Conservation (phyloP, 2,113 vertebrate species). For the Melanotaenia duboulayi region DNA sequence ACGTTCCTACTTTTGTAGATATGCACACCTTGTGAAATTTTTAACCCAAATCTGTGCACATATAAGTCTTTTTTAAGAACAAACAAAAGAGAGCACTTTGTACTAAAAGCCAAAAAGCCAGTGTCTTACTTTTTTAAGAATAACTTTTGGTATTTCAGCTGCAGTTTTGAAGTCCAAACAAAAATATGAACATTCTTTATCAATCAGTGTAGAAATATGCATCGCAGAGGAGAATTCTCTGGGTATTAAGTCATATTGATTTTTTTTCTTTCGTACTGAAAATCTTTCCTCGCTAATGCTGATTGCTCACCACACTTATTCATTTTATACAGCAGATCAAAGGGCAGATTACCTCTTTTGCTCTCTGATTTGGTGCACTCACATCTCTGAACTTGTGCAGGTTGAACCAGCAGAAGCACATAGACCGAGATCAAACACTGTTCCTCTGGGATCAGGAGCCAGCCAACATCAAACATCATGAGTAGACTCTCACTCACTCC, state of each 20-base stretch:
- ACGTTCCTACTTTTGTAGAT: neutral
- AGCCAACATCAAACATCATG: slow-evolving; percentile 75
- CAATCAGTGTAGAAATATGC: slow-evolving; percentile 31
- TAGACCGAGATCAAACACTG: slow-evolving; percentile 76
- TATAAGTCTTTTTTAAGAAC: neutral
- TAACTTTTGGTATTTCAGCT: slow-evolving; percentile 59
- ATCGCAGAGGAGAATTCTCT: slow-evolving; percentile 35
- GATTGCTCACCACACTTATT: slow-evolving; percentile 46
- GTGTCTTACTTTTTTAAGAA: slow-evolving; percentile 36
- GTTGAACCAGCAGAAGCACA: slow-evolving; percentile 69
- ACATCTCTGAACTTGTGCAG: slow-evolving; percentile 71
- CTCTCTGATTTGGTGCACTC: slow-evolving; percentile 53
- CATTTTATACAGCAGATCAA: slow-evolving; percentile 68
- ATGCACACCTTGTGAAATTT: neutral
- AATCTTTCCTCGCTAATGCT: slow-evolving; percentile 50
- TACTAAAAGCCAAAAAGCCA: slow-evolving; percentile 1
- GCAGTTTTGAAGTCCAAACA: slow-evolving; percentile 50
- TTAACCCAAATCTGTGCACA: neutral
- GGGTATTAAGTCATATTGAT: slow-evolving; percentile 54
- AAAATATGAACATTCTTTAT: slow-evolving; percentile 39
- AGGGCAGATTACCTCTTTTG: slow-evolving; percentile 75
- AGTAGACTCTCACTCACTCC: slow-evolving; percentile 38
- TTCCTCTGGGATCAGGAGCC: slow-evolving; percentile 73
- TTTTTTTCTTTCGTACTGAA: slow-evolving; percentile 34
- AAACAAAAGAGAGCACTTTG: neutral